Base-by-base conservation (phyloP, 2,888 invertebrate genomes). In the Microplitis deprimator region DNA sequence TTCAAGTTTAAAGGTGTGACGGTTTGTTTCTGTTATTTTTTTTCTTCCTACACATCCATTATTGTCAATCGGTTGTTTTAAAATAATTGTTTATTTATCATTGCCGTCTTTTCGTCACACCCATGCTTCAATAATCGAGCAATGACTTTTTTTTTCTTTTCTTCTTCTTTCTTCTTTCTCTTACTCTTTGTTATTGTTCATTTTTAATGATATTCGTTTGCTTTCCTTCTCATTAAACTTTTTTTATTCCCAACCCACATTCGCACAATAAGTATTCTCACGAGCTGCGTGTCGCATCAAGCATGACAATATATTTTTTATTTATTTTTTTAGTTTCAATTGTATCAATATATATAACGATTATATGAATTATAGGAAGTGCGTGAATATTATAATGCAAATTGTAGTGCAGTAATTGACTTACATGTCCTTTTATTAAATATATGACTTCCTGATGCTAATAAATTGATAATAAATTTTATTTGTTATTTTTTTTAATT, bases 111-210 rank as follows among this genome's bases (percentile, higher is more conserved):
- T 50, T 50, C 13, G 50, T 50, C 50, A 50, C 79, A 40, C 74
- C 50, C 73, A 68, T 68, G 69, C 78, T 79, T 76, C 73, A 41
- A 70, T 69, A 39, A 73, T 76, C 73, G 78, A 29, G n/a, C 72
- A 17, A 13, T 38, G 59, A 40, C 77, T 39, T 62, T 77, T 75
- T 64, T 13, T 50, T 75, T 64, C 5, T 50, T 13, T 5, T 13
- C 10, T 50, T 50, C 50, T 50, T 13, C 10, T 50, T 50, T 13
- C 8, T 50, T 50, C 50, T 50, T 50, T 50, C 50, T 50, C 13
- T 50, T 20, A 1, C 20, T 20, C 1, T 20, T 20, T 20, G 20
- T 20, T 50, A 50, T 50, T 50, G 50, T 50, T 29, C 10, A 50
- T 50, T 13, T 50, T 13, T 50, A 50, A 13, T 50, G 8, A 50